Conservation (phyloP, 37 sponge, comb jelly and placozoan genomes). For the Cladorhizidae sp. region DNA sequence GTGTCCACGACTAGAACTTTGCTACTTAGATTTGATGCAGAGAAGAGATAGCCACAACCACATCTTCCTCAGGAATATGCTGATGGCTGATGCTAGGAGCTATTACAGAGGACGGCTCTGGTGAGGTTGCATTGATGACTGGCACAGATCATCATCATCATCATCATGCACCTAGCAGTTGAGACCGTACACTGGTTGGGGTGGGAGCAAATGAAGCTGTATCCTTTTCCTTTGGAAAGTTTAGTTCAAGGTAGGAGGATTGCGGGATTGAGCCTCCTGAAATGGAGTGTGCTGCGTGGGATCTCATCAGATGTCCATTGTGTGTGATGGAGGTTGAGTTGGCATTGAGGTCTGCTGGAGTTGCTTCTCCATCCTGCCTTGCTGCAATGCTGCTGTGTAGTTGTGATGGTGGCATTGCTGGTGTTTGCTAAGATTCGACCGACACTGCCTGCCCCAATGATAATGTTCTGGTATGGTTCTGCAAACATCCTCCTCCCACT, state of each 20-base stretch:
- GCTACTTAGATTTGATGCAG: not conserved
- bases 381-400: not conserved
- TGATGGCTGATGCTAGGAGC: not conserved
- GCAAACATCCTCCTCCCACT: not conserved
- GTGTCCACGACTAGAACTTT: slow-evolving; percentile 1
- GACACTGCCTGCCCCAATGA: slow-evolving; percentile 12
- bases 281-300: not conserved
- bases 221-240: not conserved
- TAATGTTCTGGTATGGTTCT: slow-evolving; percentile 29
- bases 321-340: too few species aligned
- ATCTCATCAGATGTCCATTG: not conserved
- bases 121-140: not conserved
- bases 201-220: not conserved
- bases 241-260: slow-evolving; percentile 9
- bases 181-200: not conserved
- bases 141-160: too few species aligned
- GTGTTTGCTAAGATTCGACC: not conserved
- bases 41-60: not conserved
- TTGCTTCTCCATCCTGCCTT: too few species aligned
- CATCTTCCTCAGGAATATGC: not conserved
- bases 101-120: not conserved
- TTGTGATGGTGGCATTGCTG: too few species aligned
- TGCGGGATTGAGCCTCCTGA: not conserved
- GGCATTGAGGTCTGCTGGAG: not conserved
- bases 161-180: too few species aligned